Evolutionary conservation across 2,113 vertebrate species (phyloP).

Genomic region (Propithecus coquereli): DNA sequence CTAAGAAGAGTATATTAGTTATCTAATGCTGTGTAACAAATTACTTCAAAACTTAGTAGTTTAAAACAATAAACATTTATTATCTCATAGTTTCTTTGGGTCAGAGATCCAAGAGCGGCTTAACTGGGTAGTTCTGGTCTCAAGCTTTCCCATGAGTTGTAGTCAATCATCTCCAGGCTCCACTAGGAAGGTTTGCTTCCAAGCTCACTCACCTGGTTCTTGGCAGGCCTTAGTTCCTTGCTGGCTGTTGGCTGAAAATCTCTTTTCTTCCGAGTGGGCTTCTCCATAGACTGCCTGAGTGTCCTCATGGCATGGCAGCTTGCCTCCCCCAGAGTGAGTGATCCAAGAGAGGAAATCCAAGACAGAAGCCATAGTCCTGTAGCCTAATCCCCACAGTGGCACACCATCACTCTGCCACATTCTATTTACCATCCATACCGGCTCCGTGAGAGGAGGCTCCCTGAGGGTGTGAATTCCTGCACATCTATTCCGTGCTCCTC

Average conservation of each 20-base stretch:
- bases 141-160: neutral
- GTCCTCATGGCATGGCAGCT: neutral
- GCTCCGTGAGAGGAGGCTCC: neutral
- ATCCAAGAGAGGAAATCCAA: neutral
- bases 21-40: neutral
- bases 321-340: neutral
- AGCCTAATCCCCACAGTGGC: neutral
- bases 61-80: slow-evolving; percentile 3
- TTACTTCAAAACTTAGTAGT: neutral
- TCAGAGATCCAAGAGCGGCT: neutral
- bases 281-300: neutral
- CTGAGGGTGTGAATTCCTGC: neutral
- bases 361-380: neutral
- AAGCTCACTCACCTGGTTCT: neutral
- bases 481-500: neutral
- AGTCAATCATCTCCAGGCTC: neutral
- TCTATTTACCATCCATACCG: neutral
- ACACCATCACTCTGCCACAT: neutral
- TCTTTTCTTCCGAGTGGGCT: neutral
- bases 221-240: neutral
- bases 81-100: neutral
- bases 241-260: neutral
- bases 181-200: neutral
- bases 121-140: neutral
- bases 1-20: neutral